Base-by-base conservation (phyloP, 2,113 vertebrate species). In the Corythornis vintsioides region DNA sequence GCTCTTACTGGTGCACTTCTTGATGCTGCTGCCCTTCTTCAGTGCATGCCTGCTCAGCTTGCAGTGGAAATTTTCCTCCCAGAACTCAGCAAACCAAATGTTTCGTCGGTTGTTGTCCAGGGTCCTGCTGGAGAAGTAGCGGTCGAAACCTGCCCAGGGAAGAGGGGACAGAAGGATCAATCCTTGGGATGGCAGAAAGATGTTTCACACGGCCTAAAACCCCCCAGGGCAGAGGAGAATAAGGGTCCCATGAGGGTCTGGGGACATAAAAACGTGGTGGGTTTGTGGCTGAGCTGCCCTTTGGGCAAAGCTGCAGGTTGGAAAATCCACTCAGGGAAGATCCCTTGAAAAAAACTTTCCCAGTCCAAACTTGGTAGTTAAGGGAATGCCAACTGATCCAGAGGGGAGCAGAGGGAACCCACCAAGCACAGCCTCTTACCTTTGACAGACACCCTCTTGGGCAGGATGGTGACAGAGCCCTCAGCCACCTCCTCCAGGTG, bases 11-110 rank as follows among this genome's bases (percentile, higher is more conserved):
- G 99, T 99, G 97, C 99, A 99, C 94, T 99, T 99, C 92, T 99
- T 99, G 97, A 98, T 96, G 92, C 98, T 98, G 43, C 98, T 98
- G 77, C 98, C 99, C 95, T 98, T 99, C 97, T 98, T 99, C 92
- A 98, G 97, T 1, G 98, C 98, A 4, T 99, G 99, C 9, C 99
- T 98, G 92, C 99, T 99, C 65, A 99, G 98, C 96, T 99, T 99
- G 97, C 99, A 99, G 42, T 99, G 98, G 97, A 99, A 99, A 81
- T 99, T 99, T 43, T 99, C 98, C 94, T 99, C 99, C 99, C 99
- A 99, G 86, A 99, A 99, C 95, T 99, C 99, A 1, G 99, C 99
- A 53, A 99, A 99, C 99, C 99, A 99, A 86, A 99, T 99, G 93
- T 99, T 99, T 40, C 99, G 96, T 73, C 99, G 98, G 97, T 99